Evolutionary conservation across 2,888 invertebrate genomes (phyloP).

Genomic region (Napeogenes sylphis): DNA sequence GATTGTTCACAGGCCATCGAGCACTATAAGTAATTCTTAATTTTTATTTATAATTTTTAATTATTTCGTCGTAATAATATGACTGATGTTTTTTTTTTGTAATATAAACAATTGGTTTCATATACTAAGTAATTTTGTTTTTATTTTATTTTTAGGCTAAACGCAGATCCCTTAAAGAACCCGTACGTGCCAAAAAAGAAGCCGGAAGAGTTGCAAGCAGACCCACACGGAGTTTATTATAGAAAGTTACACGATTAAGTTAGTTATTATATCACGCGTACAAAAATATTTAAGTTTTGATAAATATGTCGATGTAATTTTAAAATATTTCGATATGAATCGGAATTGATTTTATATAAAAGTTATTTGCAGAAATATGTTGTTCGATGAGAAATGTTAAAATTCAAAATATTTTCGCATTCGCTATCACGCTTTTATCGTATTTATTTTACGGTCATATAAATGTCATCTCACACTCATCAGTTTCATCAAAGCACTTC

Average conservation of each 20-base stretch:
- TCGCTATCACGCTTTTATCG: not conserved
- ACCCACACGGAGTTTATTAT: constrained; percentile 36
- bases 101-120: not conserved
- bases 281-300: not conserved
- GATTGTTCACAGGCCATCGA: constrained; percentile 86
- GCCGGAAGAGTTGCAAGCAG: constrained; percentile 62
- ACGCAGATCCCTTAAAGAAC: constrained; percentile 88
- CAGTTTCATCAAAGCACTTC: constrained; percentile 7
- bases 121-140: constrained; percentile 10
- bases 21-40: constrained; percentile 81
- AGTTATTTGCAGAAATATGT: too few relatives aligned
- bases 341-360: too few relatives aligned
- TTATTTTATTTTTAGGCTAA: constrained; percentile 77
- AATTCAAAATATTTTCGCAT: not conserved
- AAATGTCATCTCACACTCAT: not conserved
- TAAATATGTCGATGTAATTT: too few relatives aligned
- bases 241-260: constrained; percentile 31
- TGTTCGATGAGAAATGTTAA: not conserved
- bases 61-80: not conserved
- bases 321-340: too few relatives aligned
- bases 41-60: not conserved
- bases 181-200: constrained; percentile 87
- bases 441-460: not conserved
- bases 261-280: constrained; percentile 13
- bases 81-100: not conserved